Evolutionary conservation across 2,888 invertebrate genomes (phyloP).

Genomic region (Lagria hirta): DNA sequence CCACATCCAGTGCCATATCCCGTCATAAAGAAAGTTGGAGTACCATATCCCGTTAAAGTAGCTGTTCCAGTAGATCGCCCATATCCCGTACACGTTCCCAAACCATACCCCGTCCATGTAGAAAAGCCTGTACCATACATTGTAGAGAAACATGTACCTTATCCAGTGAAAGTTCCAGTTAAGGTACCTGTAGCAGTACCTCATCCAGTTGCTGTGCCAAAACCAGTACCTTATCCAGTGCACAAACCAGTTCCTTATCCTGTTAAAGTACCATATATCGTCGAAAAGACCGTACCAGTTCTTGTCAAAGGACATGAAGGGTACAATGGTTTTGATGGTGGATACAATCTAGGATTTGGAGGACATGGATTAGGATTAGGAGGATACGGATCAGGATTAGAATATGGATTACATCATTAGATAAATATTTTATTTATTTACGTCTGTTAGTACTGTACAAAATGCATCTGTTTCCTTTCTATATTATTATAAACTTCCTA

Average conservation of each 20-base stretch:
- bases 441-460: too few relatives aligned
- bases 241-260: constrained; percentile 51
- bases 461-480: too few relatives aligned
- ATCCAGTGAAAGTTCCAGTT: constrained; percentile 53
- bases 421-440: too few relatives aligned
- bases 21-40: constrained; percentile 56
- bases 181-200: constrained; percentile 55
- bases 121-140: constrained; percentile 59
- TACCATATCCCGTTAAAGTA: constrained; percentile 52
- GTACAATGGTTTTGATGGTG: constrained; percentile 36
- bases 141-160: constrained; percentile 59
- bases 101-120: constrained; percentile 56
- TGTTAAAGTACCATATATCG: constrained; percentile 53
- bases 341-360: too few relatives aligned
- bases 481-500: too few relatives aligned
- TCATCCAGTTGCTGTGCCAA: constrained; percentile 45
- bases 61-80: constrained; percentile 57
- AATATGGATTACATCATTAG: too few relatives aligned
- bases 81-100: constrained; percentile 53
- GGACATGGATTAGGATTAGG: constrained; percentile 29
- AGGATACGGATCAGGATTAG: too few relatives aligned
- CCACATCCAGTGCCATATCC: constrained; percentile 61
- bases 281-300: constrained; percentile 58
- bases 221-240: constrained; percentile 50
- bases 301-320: constrained; percentile 40